Evolutionary conservation across 37 sponge, comb jelly and placozoan species (phyloP).

Genomic region (Dysidea cf. avara): DNA sequence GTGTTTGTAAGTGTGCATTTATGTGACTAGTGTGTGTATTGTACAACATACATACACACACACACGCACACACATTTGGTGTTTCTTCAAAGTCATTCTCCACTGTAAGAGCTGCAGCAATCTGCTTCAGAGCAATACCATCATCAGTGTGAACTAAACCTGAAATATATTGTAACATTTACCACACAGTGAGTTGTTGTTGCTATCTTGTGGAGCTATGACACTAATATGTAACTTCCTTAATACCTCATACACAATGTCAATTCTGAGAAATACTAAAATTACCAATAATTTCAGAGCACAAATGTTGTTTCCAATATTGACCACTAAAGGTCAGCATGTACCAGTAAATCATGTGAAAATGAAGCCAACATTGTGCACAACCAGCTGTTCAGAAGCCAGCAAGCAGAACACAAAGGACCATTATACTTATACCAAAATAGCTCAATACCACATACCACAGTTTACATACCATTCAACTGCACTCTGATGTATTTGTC

Average conservation of each 20-base stretch:
- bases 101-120: conserved; percentile 63
- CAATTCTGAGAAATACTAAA: not conserved
- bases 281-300: too few relatives aligned
- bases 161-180: too few relatives aligned
- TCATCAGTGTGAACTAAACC: conserved; percentile 76
- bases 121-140: conserved; percentile 72
- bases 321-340: not conserved
- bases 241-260: too few relatives aligned
- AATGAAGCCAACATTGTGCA: not conserved
- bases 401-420: too few relatives aligned
- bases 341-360: not conserved
- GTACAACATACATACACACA: not conserved
- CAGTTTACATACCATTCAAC: conserved; percentile 69
- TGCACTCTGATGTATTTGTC: conserved; percentile 45
- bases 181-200: too few relatives aligned
- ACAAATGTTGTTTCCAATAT: too few relatives aligned
- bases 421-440: too few relatives aligned
- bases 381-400: not conserved
- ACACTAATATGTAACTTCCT: too few relatives aligned
- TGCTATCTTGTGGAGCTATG: too few relatives aligned
- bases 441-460: too few relatives aligned
- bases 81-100: conserved; percentile 41
- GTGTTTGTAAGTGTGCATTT: too few relatives aligned
- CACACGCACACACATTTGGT: conserved; percentile 17
- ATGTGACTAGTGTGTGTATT: too few relatives aligned